These are phyloP conservation scores for Yponomeuta cagnagella DNA, from an alignment of 2,888 invertebrate species.

Conservation along the genomic window DNA sequence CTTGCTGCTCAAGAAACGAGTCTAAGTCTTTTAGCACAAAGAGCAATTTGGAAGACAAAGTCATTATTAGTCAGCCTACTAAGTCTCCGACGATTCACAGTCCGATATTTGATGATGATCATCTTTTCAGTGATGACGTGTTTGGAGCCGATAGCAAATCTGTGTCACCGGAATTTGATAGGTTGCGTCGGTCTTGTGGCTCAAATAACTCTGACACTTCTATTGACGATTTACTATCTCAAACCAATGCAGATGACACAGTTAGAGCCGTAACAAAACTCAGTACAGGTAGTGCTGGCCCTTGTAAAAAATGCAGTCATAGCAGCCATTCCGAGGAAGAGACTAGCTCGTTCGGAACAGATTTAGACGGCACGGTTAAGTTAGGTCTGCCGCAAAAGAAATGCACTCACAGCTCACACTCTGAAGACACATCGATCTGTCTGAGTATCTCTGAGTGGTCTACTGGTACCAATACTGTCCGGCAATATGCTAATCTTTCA, in stretches of 20 bases:
- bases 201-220: conserved; percentile 80
- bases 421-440: conserved; percentile 91
- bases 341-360: conserved; percentile 85
- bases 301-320: conserved; percentile 79
- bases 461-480: conserved; percentile 89
- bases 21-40: conserved; percentile 54
- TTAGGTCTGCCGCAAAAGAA: conserved; percentile 87
- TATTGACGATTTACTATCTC: conserved; percentile 77
- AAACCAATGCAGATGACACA: conserved; percentile 76
- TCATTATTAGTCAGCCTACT: conserved; percentile 77
- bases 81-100: conserved; percentile 77
- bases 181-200: conserved; percentile 54
- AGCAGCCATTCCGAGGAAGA: conserved; percentile 85
- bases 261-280: conserved; percentile 67
- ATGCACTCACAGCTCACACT: conserved; percentile 88
- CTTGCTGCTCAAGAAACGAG: conserved; percentile 63
- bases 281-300: conserved; percentile 66
- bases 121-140: conserved; percentile 76
- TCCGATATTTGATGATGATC: conserved; percentile 77
- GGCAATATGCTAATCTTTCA: conserved; percentile 85
- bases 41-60: conserved; percentile 64
- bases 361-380: conserved; percentile 87
- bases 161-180: conserved; percentile 75
- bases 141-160: conserved; percentile 77
- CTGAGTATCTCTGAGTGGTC: conserved; percentile 92